A percentile compares a stretch with the other conserved stretches of the same genome.
Evolutionary conservation across 2,113 vertebrate genomes (phyloP).

Genomic region (Carassius gibelio): DNA sequence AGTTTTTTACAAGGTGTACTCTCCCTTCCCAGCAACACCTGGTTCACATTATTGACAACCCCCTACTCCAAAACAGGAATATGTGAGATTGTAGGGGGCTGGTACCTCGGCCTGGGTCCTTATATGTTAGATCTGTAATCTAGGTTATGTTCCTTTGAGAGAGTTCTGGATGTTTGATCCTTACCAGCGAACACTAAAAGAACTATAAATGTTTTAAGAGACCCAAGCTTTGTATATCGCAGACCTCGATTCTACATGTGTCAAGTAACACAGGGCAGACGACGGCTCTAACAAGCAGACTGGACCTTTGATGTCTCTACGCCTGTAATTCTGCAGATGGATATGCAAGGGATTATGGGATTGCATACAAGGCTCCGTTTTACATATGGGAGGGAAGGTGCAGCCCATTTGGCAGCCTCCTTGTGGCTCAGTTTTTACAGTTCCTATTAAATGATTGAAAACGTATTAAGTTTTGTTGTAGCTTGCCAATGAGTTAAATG

Average conservation of each 20-base stretch:
- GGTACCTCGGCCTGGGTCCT: background rate
- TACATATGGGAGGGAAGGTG: background rate
- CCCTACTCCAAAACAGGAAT: conserved; percentile 55
- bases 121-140: background rate
- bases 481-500: background rate
- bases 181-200: conserved; percentile 1
- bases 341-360: background rate
- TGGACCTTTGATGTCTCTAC: conserved; percentile 57
- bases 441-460: background rate
- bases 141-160: conserved; percentile 12
- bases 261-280: conserved; percentile 55
- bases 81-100: background rate
- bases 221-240: conserved; percentile 50
- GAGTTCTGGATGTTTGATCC: background rate
- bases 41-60: conserved; percentile 70
- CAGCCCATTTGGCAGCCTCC: background rate
- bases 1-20: conserved; percentile 71
- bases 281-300: conserved; percentile 59
- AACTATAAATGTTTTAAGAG: conserved; percentile 20
- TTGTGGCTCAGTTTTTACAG: background rate
- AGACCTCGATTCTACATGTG: conserved; percentile 58
- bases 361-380: conserved; percentile 5
- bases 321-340: conserved; percentile 46
- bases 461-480: background rate
- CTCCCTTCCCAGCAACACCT: conserved; percentile 68